Base-by-base conservation (phyloP, 2,888 invertebrate genomes). In the Tiliacea aurago region DNA sequence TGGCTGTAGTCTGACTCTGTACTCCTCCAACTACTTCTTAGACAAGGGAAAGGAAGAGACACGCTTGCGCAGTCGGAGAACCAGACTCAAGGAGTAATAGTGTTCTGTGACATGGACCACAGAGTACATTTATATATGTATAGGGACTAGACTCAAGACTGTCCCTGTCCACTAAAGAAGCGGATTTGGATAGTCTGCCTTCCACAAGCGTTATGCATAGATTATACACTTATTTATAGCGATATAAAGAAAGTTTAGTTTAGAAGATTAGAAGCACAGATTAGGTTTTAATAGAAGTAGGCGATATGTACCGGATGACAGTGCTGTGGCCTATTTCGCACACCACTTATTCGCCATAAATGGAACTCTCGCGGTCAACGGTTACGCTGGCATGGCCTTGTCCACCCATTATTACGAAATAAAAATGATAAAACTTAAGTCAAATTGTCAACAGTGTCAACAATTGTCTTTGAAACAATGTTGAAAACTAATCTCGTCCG, bases 401-500 rank as follows among this genome's bases (percentile, higher is more conserved):
- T 20, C 37, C 69, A 65, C 7, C 20, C 37, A n/a, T 6, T 20
- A 0, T 0, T 23, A 7, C 3, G 4, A 11, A 70, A n/a, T 41
- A 68, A 69, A 68, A 71, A 70, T 28, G n/a, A 72, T 71, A 37
- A 23, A 37, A 37, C n/a, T n/a, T n/a, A n/a, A n/a, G n/a, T n/a
- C n/a, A n/a, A n/a, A n/a, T n/a, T n/a, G n/a, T n/a, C 3, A 20
- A 47, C 23, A 59, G n/a, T 73, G 56, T 56, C 63, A 37, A 5
- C 4, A 56, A 47, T 73, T 73, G 64, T 73, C 56, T 73, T 43
- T 69, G 43, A n/a, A n/a, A n/a, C n/a, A n/a, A n/a, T n/a, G n/a
- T n/a, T n/a, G n/a, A 69, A 51, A 56, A 56, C 20, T 20, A 23
- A 37, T 33, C 15, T 20, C n/a, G 18, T 15, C 28, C 28, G n/a